A percentile compares a stretch with the other conserved stretches of the same genome.
phyloP scores from a whole-genome alignment of 2,113 vertebrate species.

The Brachyhypopomus gauderio region DNA sequence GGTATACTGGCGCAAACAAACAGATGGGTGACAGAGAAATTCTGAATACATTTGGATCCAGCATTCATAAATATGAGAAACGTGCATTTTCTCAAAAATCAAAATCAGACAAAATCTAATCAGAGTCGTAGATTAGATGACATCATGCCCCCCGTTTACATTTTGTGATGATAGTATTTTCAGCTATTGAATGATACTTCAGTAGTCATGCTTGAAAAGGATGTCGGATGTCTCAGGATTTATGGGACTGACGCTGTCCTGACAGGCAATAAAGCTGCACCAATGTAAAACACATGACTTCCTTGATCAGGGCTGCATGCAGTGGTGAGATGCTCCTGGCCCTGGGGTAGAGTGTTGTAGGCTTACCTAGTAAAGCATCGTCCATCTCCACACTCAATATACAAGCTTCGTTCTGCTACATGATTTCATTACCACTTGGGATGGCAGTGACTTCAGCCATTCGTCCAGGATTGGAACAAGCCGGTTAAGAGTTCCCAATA shows the following conservation, averaged over 20 bases:
- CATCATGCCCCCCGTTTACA: no score
- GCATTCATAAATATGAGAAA: no score
- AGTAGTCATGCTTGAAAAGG: neutral
- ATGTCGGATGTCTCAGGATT: constrained; percentile 6
- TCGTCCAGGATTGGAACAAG: no score
- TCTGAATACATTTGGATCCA: no score
- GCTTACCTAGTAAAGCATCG: neutral
- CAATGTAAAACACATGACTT: neutral
- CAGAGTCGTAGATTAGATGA: no score
- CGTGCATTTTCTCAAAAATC: no score
- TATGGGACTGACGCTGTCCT: neutral
- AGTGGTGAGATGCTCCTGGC: neutral
- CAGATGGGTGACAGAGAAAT: no score
- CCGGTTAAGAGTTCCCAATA: no score
- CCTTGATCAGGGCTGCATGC: neutral
- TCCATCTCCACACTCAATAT: neutral
- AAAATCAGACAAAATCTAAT: no score
- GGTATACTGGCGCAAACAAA: no score
- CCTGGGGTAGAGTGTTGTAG: neutral
- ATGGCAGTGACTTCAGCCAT: no score
- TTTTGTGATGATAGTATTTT: neutral
- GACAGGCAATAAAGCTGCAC: neutral
- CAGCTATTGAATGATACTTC: neutral
- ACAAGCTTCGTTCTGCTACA: neutral
- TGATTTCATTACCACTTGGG: no score